A percentile compares a stretch with the other conserved stretches of the same genome.
Evolutionary conservation across 2,888 invertebrate species (phyloP).

Genomic region (Cephus pulcher): DNA sequence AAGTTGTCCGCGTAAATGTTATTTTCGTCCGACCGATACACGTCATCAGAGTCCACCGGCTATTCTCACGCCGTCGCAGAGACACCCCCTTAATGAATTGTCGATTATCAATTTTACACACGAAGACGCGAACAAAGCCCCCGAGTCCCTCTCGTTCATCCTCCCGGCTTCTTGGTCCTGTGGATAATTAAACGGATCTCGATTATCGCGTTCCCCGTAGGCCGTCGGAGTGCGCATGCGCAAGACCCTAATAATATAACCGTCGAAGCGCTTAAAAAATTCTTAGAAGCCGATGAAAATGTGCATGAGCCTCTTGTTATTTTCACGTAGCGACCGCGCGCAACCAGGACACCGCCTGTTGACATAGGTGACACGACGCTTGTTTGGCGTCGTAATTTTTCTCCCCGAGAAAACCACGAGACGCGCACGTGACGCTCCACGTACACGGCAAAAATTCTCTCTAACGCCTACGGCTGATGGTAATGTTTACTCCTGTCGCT

Average conservation of each 20-base stretch:
- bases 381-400: background rate
- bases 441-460: background rate
- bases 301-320: background rate
- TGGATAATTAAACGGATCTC: background rate
- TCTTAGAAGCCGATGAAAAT: background rate
- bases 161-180: background rate
- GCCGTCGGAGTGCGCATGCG: background rate
- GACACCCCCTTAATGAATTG: background rate
- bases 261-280: background rate
- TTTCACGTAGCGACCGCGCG: background rate
- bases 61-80: background rate
- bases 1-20: background rate
- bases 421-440: background rate
- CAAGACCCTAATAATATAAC: background rate
- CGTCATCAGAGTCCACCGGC: background rate
- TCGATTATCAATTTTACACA: background rate
- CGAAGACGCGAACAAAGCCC: background rate
- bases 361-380: background rate
- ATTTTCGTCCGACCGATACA: background rate
- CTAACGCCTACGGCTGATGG: background rate
- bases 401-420: background rate
- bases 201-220: background rate
- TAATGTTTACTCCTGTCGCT: background rate
- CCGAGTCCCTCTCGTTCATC: background rate
- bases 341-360: background rate